A percentile compares a stretch with the other conserved stretches of the same genome.
Conservation (phyloP, 2,113 vertebrate genomes). For the Pyrgilauda ruficollis region DNA sequence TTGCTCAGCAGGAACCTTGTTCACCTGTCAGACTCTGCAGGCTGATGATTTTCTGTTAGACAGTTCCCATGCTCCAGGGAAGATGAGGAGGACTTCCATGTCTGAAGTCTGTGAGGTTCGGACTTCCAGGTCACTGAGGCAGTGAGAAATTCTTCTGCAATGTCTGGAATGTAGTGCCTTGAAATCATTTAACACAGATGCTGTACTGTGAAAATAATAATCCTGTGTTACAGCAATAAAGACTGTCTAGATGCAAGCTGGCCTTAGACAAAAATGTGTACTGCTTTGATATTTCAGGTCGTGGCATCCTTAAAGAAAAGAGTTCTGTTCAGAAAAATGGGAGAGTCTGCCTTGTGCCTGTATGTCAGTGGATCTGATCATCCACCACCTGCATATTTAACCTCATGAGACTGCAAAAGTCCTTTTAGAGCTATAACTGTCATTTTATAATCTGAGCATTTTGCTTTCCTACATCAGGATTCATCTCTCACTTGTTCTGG, state of each 20-base stretch:
- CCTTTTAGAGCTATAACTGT: neutral
- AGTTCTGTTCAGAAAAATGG: neutral
- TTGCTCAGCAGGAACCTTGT: conserved; percentile 5
- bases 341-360: neutral
- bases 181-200: neutral
- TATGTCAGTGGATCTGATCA: neutral
- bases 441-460: neutral
- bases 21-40: conserved; percentile 22
- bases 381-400: neutral
- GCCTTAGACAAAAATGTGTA: neutral
- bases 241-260: neutral
- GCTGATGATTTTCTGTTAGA: neutral
- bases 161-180: neutral
- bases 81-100: neutral
- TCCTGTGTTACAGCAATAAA: neutral
- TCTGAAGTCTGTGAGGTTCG: neutral
- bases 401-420: neutral
- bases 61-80: neutral
- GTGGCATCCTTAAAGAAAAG: neutral
- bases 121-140: neutral
- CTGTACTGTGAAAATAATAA: neutral
- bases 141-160: neutral
- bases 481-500: neutral
- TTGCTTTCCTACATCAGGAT: neutral
- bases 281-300: neutral